phyloP scores from a whole-genome alignment of 2,888 invertebrate genomes.

The Euzophera pinguis region DNA sequence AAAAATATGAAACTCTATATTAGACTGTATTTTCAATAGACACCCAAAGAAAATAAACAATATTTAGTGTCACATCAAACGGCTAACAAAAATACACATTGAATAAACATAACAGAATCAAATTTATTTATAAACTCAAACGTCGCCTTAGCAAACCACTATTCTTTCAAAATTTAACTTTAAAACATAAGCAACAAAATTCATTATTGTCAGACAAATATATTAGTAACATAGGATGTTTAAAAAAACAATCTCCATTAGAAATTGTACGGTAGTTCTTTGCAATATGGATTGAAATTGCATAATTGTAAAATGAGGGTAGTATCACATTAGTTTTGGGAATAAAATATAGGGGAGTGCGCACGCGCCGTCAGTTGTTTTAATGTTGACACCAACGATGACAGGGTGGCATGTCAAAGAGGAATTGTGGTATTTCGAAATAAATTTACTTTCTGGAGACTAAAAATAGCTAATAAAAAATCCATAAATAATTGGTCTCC shows the following conservation, averaged over 20 bases:
- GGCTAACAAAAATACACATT: constrained; percentile 36
- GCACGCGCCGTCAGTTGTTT: constrained; percentile 15
- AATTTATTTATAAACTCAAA: constrained; percentile 26
- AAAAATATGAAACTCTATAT: neutral
- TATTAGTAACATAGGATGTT: neutral
- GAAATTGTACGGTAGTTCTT: neutral
- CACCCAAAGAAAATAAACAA: constrained; percentile 37
- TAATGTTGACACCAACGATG: constrained; percentile 14
- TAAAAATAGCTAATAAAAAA: neutral
- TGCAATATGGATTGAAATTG: neutral
- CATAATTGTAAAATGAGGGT: neutral
- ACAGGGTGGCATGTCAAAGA: constrained; percentile 14
- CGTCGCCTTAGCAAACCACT: neutral
- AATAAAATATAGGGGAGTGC: constrained; percentile 11
- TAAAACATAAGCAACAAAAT: neutral
- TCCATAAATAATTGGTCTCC: no score
- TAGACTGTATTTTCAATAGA: constrained; percentile 30
- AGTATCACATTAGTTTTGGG: neutral
- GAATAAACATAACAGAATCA: constrained; percentile 35
- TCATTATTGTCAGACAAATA: no score
- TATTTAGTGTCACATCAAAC: constrained; percentile 49
- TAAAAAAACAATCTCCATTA: neutral
- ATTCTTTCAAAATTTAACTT: constrained; percentile 13
- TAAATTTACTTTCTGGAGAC: neutral
- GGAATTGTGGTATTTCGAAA: neutral